phyloP scores from a whole-genome alignment of 1,140 invertebrate species.

The Drosophila sechellia region DNA sequence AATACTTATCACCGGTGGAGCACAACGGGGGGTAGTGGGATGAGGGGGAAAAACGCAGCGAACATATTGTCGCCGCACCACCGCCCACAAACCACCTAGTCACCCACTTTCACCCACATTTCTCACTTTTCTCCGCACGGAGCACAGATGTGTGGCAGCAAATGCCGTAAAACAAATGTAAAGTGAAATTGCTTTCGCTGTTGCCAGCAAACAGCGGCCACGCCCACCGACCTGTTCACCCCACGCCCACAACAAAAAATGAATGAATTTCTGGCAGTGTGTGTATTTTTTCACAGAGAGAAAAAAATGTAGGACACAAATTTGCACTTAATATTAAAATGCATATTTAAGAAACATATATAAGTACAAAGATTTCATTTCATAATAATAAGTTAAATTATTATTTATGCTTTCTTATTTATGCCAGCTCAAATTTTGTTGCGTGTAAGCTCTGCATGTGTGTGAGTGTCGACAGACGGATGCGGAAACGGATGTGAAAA shows the following conservation, averaged over 20 bases:
- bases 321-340: not conserved
- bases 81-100: constrained; percentile 24
- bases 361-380: not conserved
- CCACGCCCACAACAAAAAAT: constrained; percentile 42
- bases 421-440: not conserved
- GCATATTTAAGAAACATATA: too few relatives aligned
- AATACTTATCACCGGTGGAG: constrained; percentile 70
- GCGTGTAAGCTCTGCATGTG: constrained; percentile 3
- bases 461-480: constrained; percentile 68
- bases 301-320: not conserved
- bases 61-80: constrained; percentile 61
- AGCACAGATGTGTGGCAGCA: constrained; percentile 63
- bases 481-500: constrained; percentile 81
- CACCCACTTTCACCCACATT: constrained; percentile 8
- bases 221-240: constrained; percentile 59
- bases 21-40: not conserved
- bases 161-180: constrained; percentile 83
- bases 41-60: constrained; percentile 19
- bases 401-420: not conserved
- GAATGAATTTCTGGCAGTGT: constrained; percentile 40
- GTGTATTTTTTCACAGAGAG: not conserved
- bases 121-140: constrained; percentile 20
- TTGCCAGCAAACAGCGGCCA: constrained; percentile 43
- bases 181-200: constrained; percentile 79
- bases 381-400: not conserved